These are phyloP conservation scores for Oreochromis grahami DNA, from an alignment of 2,797 vertebrate species.

Conservation along the genomic window DNA sequence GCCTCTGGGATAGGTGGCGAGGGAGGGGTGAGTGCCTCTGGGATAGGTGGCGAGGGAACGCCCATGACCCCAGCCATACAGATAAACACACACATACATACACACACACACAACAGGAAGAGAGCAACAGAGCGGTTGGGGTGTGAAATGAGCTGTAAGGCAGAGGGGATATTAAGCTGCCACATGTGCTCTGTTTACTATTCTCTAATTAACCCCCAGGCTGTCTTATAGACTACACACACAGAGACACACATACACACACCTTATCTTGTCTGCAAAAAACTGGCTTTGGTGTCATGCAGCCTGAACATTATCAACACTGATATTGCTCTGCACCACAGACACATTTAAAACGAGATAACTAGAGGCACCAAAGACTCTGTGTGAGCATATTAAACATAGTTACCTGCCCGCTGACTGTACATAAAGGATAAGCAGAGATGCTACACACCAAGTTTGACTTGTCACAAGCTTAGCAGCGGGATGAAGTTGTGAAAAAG, in stretches of 20 bases:
- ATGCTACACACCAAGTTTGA: conserved; percentile 29
- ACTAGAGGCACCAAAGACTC: background rate
- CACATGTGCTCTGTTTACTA: conserved; percentile 84
- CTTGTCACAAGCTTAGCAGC: background rate
- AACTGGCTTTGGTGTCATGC: conserved; percentile 30
- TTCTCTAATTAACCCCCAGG: conserved; percentile 83
- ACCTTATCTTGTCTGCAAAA: conserved; percentile 16
- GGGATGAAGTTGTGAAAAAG: background rate
- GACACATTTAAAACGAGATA: conserved; percentile 1
- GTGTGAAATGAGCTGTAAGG: conserved; percentile 76
- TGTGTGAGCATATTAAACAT: background rate
- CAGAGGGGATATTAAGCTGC: conserved; percentile 74
- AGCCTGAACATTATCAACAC: conserved; percentile 28
- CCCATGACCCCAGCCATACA: conserved; percentile 59
- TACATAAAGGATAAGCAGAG: background rate
- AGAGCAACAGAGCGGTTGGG: conserved; percentile 72
- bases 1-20: conserved; percentile 67
- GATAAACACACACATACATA: conserved; percentile 26
- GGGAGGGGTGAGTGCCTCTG: conserved; percentile 59
- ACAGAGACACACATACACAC: conserved; percentile 18
- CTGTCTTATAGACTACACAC: conserved; percentile 68
- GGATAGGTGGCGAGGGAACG: conserved; percentile 63
- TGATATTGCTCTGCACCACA: conserved; percentile 17
- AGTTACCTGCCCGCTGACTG: background rate
- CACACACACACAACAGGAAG: conserved; percentile 52